Evolutionary conservation across 2,797 vertebrate genomes (phyloP), one percentile per base, ranked within the genome.

Genomic region (Phataginus tetradactyla): DNA sequence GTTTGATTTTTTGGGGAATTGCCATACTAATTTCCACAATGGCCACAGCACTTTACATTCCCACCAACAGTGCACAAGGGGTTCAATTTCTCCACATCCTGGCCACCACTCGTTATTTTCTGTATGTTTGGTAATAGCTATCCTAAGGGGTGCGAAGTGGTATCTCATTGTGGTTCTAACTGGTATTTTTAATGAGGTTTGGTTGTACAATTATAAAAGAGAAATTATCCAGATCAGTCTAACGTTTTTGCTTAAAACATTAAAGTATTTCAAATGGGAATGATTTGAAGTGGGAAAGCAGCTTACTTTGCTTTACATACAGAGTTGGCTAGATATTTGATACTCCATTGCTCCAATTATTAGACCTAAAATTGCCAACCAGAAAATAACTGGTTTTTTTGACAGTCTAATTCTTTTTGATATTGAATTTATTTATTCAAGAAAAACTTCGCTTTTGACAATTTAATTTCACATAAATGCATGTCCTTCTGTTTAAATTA

Each of bases 401-500:
- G 69, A 91, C 77, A 96, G n/a, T 23, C 1, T 90, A 79, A 34
- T 59, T 49, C 53, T 90, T 85, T 45, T 75, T 63, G 9, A 55
- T 13, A 37, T 45, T 95, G 12, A 86, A 53, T 75, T 78, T 45
- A 51, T 17, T 64, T 97, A 95, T 96, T 71, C 5, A 90, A 80
- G 49, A 72, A 72, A 85, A 96, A 89, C 79, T 91, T 84, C 0
- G 2, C 37, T 94, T 97, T 96, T 98, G 96, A 96, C 72, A 89
- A 84, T 85, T 95, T 97, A 96, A 95, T 97, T 97, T 80, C 78
- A 27, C 93, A 75, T 90, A 68, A 42, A 12, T 96, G 77, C 0
- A 0, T 91, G n/a, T 83, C 86, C 42, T 63, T 32, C 34, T 55
- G 23, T 71, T 96, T 68, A 95, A 95, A 95, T 92, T 93, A 95